Percentiles rank a stretch among this genome's conserved stretches.
Conservation (phyloP, 2,888 invertebrate genomes). For the Troides aeacus region DNA sequence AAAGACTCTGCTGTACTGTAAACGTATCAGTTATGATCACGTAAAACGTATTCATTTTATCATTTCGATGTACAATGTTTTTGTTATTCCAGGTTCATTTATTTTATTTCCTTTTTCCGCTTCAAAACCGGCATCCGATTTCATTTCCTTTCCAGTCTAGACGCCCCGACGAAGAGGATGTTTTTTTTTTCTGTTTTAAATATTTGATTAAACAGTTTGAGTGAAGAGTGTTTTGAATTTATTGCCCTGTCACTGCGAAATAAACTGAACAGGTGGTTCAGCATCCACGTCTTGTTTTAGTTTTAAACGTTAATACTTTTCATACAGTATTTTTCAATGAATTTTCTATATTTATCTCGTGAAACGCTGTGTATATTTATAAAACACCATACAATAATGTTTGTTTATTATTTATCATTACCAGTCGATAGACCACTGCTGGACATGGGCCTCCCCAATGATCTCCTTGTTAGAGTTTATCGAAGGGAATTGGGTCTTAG, state of each 20-base stretch:
- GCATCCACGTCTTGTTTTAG: neutral
- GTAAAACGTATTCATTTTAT: too few species aligned
- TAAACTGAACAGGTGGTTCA: neutral
- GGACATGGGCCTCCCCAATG: too few species aligned
- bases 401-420: too few species aligned
- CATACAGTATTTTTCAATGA: neutral
- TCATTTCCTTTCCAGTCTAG: constrained; percentile 8
- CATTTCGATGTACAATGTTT: too few species aligned
- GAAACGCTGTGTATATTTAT: too few species aligned
- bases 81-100: neutral
- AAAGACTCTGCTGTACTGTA: too few species aligned
- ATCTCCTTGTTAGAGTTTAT: too few species aligned
- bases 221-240: neutral
- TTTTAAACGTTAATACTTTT: neutral
- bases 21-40: too few species aligned
- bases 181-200: neutral
- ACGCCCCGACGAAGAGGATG: neutral
- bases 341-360: neutral
- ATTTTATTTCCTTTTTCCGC: constrained; percentile 12
- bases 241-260: neutral
- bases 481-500: too few species aligned
- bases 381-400: too few species aligned
- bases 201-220: neutral
- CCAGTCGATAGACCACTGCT: too few species aligned
- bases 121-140: constrained; percentile 14